A percentile compares a stretch with the other conserved stretches of the same genome.
These are phyloP conservation scores for Hydractinia echinata DNA, from an alignment of 30 jellyfish, hydroid and myxozoan genomes.

Conservation along the genomic window DNA sequence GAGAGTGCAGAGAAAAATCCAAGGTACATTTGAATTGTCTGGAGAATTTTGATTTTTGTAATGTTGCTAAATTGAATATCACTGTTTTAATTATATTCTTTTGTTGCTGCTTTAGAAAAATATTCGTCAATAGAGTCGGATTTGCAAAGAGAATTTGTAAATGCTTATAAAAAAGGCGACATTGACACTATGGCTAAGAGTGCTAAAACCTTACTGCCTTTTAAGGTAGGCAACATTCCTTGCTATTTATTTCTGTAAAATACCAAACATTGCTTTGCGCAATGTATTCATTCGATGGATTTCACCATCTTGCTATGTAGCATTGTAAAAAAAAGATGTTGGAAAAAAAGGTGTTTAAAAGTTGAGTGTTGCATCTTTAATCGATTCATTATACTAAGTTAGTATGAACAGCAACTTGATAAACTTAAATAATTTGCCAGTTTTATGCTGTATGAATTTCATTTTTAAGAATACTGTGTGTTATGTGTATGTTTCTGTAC, in stretches of 20 bases:
- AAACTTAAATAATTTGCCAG: too few species aligned
- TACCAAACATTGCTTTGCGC: not conserved
- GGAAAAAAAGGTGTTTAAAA: not conserved
- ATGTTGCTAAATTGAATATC: not conserved
- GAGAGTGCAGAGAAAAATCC: conserved; percentile 73
- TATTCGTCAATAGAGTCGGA: conserved; percentile 67
- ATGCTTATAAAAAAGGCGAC: conserved; percentile 73
- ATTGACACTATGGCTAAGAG: conserved; percentile 85
- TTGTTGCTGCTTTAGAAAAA: conserved; percentile 38
- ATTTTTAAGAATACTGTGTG: too few species aligned
- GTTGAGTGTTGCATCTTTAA: too few species aligned
- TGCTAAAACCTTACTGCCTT: conserved; percentile 86
- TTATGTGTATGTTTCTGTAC: not conserved
- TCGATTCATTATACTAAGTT: too few species aligned
- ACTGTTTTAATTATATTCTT: not conserved
- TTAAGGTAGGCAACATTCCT: conserved; percentile 55
- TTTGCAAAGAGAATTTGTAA: conserved; percentile 58
- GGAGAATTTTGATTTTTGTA: not conserved
- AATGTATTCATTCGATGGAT: not conserved
- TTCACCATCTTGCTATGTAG: not conserved
- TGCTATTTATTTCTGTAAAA: not conserved
- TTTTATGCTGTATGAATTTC: too few species aligned
- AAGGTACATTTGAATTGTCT: conserved; percentile 45
- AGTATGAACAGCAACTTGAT: too few species aligned
- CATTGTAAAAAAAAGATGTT: not conserved